Percentiles rank a stretch among this genome's conserved stretches.
Conservation (phyloP, 2,888 invertebrate genomes). For the Trachelus iudaicus region DNA sequence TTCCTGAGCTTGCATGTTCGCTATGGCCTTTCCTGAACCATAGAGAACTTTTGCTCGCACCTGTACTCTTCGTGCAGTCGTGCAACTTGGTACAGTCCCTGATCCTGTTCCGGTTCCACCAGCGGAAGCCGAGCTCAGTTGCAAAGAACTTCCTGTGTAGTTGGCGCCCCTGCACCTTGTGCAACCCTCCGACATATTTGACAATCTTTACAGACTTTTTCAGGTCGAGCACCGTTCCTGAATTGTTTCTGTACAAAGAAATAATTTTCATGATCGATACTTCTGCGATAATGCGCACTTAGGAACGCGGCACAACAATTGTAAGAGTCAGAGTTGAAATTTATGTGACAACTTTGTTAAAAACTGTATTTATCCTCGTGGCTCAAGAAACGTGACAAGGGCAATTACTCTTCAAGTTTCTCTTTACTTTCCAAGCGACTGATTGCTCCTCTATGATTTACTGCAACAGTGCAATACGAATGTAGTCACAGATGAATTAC, state of each 20-base stretch:
- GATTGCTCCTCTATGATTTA: neutral
- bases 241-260: neutral
- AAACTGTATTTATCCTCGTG: neutral
- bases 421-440: neutral
- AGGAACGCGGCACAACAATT: neutral
- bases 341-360: neutral
- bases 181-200: conserved; percentile 57
- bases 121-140: conserved; percentile 46
- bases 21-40: conserved; percentile 58
- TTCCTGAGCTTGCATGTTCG: conserved; percentile 57
- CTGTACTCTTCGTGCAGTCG: conserved; percentile 47
- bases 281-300: neutral
- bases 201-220: neutral
- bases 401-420: neutral
- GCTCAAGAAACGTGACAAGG: neutral
- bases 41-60: conserved; percentile 59
- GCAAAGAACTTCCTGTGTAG: conserved; percentile 46
- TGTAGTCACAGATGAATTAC: neutral
- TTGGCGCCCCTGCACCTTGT: conserved; percentile 56
- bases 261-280: neutral
- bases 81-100: conserved; percentile 15
- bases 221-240: neutral
- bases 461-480: neutral
- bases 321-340: neutral
- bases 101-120: conserved; percentile 38